phyloP scores from a whole-genome alignment of 2,888 invertebrate genomes.

The Latheticus oryzae region DNA sequence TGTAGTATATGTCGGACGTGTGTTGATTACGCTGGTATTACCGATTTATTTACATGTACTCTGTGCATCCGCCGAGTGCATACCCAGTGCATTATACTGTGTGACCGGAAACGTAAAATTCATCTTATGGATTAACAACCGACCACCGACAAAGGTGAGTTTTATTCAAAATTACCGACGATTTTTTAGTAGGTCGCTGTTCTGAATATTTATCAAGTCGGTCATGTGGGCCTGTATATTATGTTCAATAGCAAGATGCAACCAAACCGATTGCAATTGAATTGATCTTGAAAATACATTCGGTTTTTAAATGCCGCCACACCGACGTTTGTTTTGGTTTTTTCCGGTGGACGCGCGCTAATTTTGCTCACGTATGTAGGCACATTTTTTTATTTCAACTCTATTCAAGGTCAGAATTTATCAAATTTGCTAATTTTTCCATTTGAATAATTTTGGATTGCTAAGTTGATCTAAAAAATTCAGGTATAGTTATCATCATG shows the following conservation, averaged over 20 bases:
- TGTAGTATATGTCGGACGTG: constrained; percentile 39
- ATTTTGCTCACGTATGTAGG: constrained; percentile 6
- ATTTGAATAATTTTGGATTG: constrained; percentile 25
- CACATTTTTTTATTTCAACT: constrained; percentile 1
- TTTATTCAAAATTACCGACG: constrained; percentile 6
- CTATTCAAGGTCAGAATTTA: constrained; percentile 25
- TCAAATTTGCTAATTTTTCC: constrained; percentile 14
- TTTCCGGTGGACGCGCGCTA: constrained; percentile 11
- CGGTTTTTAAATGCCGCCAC: too few relatives aligned
- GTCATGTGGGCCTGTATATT: constrained; percentile 56
- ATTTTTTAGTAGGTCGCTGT: constrained; percentile 55
- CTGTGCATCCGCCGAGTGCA: constrained; percentile 30
- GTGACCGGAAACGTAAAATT: constrained; percentile 6
- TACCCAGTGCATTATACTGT: constrained; percentile 30
- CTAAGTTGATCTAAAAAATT: too few relatives aligned
- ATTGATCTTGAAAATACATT: constrained; percentile 14
- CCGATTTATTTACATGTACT: constrained; percentile 44
- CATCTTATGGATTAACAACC: constrained; percentile 29
- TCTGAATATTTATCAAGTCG: constrained; percentile 55
- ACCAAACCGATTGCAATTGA: constrained; percentile 18
- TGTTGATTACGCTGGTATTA: constrained; percentile 28
- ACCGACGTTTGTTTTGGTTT: constrained; percentile 15
- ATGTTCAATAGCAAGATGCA: constrained; percentile 30
- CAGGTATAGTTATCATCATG: too few relatives aligned
- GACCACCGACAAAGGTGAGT: constrained; percentile 43